phyloP scores from a whole-genome alignment of 2,113 vertebrate species.

The Oryctolagus cuniculus region DNA sequence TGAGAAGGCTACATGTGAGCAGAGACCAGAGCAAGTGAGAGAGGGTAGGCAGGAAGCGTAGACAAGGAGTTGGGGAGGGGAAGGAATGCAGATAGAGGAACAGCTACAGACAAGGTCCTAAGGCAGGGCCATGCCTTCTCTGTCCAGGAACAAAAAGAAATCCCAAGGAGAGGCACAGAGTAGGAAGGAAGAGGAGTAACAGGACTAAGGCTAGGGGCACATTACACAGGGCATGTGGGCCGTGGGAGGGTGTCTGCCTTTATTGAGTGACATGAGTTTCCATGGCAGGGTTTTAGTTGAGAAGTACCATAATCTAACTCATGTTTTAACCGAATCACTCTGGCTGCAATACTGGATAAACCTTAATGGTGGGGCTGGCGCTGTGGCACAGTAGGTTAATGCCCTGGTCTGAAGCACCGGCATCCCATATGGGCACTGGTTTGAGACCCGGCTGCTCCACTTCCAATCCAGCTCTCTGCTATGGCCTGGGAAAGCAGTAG shows the following conservation, averaged over 20 bases:
- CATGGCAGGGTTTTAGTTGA: not conserved
- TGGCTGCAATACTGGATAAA: not conserved
- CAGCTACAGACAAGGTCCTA: not conserved
- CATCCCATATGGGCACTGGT: too few species aligned
- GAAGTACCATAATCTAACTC: not conserved
- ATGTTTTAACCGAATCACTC: not conserved
- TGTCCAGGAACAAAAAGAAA: not conserved
- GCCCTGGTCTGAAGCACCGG: too few species aligned
- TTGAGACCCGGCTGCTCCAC: too few species aligned
- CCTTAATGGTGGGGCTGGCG: too few species aligned
- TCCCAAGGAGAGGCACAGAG: not conserved
- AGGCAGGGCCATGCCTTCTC: accelerated
- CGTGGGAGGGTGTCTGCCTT: not conserved
- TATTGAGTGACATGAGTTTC: not conserved
- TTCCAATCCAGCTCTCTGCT: too few species aligned
- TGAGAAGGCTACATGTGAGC: not conserved
- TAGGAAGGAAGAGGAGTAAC: too few species aligned
- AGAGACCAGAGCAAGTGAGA: not conserved
- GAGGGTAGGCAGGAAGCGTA: too few species aligned
- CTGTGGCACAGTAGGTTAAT: too few species aligned
- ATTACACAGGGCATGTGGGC: not conserved
- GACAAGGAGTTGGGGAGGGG: not conserved
- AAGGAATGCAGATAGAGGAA: too few species aligned
- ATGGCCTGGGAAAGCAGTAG: too few species aligned
- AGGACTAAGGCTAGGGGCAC: not conserved